Percentiles rank a stretch among this genome's conserved stretches.
These are phyloP conservation scores for Zaprionus obscuricornis DNA, from an alignment of 2,888 invertebrate genomes.

Conservation along the genomic window DNA sequence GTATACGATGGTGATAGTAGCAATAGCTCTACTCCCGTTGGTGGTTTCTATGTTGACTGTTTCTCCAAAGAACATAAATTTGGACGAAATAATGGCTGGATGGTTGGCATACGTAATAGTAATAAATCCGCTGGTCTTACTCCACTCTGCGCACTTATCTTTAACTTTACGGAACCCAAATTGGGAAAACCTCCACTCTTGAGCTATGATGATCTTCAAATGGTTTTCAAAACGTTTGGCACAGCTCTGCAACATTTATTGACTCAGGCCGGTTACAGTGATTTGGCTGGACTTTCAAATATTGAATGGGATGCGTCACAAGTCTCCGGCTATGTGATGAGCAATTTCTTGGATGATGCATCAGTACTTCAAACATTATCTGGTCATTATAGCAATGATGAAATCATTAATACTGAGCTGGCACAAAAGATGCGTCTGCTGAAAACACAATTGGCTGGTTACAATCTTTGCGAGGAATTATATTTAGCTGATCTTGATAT, in stretches of 20 bases:
- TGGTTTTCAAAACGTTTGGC: slow-evolving; percentile 94
- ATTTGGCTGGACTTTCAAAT: slow-evolving; percentile 92
- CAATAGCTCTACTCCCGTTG: slow-evolving; percentile 85
- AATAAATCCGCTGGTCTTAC: slow-evolving; percentile 87
- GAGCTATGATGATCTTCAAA: slow-evolving; percentile 89
- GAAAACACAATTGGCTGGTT: slow-evolving; percentile 90
- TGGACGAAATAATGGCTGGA: slow-evolving; percentile 88
- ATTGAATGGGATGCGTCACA: slow-evolving; percentile 97
- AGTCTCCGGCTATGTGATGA: slow-evolving; percentile 92
- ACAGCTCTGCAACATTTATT: slow-evolving; percentile 93
- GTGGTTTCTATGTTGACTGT: slow-evolving; percentile 94
- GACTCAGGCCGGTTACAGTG: slow-evolving; percentile 91
- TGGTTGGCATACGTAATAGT: slow-evolving; percentile 90
- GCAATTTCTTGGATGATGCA: slow-evolving; percentile 90
- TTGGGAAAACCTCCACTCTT: slow-evolving; percentile 88
- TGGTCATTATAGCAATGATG: slow-evolving; percentile 89
- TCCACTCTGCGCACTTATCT: slow-evolving; percentile 92
- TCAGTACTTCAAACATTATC: slow-evolving; percentile 87
- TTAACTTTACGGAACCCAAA: slow-evolving; percentile 89
- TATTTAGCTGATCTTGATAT: slow-evolving; percentile 93
- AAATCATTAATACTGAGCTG: slow-evolving; percentile 87
- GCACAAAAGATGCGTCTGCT: slow-evolving; percentile 87
- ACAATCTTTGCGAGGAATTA: slow-evolving; percentile 90
- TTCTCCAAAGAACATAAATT: slow-evolving; percentile 89
- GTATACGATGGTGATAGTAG: slow-evolving; percentile 86